These are phyloP conservation scores for Plotosus lineatus DNA, from an alignment of 2,113 vertebrate genomes.

Conservation along the genomic window DNA sequence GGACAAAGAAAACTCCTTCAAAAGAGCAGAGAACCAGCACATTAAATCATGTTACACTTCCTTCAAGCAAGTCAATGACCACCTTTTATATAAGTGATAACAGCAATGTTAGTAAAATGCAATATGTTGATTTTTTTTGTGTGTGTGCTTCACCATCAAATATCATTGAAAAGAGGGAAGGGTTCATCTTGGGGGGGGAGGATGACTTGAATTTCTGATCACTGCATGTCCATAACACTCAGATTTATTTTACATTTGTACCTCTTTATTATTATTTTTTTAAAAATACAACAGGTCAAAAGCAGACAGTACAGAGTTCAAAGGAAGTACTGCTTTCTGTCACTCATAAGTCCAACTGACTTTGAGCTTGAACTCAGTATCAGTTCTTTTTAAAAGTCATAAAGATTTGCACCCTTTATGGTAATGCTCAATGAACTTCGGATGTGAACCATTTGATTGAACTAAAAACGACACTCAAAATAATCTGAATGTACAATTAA, in stretches of 20 bases:
- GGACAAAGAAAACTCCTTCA: conserved; percentile 15
- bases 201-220: no score
- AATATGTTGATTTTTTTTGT: background rate
- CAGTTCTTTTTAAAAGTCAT: conserved; percentile 15
- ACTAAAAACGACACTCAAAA: conserved; percentile 19
- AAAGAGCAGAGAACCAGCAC: conserved; percentile 14
- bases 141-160: conserved; percentile 37
- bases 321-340: background rate
- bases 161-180: background rate
- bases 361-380: background rate
- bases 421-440: background rate
- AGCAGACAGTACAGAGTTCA: background rate
- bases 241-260: conserved; percentile 7
- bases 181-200: background rate
- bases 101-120: background rate
- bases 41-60: conserved; percentile 31
- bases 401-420: background rate
- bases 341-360: background rate
- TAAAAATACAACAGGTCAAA: background rate
- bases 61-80: conserved; percentile 16
- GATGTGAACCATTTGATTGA: background rate
- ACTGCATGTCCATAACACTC: background rate
- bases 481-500: conserved; percentile 33
- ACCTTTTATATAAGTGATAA: conserved; percentile 22
- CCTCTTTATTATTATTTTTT: background rate